Evolutionary conservation across 2,888 invertebrate genomes (phyloP).

Genomic region (Megaustenia siamemsis): DNA sequence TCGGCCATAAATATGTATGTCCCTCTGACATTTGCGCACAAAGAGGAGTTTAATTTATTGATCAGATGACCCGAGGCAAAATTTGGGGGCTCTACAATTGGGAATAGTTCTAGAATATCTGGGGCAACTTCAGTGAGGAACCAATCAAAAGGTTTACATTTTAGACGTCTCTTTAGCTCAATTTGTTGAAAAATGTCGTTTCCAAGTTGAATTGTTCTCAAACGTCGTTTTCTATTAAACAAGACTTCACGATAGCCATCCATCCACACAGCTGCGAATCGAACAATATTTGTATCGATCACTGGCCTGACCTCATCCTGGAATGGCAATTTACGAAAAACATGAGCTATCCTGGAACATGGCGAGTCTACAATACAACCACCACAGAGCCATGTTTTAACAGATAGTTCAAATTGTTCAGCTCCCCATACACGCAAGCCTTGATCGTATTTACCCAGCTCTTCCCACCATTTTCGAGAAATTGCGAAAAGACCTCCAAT

Average conservation of each 20-base stretch:
- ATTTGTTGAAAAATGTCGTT: slow-evolving; percentile 29
- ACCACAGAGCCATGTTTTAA: slow-evolving; percentile 83
- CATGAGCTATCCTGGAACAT: slow-evolving; percentile 63
- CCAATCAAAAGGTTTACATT: slow-evolving; percentile 43
- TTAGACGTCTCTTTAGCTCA: slow-evolving; percentile 12
- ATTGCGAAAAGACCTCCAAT: slow-evolving; percentile 97
- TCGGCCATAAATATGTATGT: not conserved
- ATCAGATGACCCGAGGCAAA: not conserved
- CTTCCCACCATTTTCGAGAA: slow-evolving; percentile 93
- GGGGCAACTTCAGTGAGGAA: slow-evolving; percentile 24
- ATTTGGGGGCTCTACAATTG: not conserved
- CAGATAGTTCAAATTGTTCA: slow-evolving; percentile 94
- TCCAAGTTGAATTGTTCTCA: slow-evolving; percentile 3
- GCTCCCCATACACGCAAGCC: slow-evolving; percentile 99
- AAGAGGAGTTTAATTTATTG: not conserved
- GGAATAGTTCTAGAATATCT: slow-evolving; percentile 17
- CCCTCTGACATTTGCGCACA: not conserved
- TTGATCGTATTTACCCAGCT: slow-evolving; percentile 96
- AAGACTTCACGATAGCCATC: slow-evolving; percentile 35
- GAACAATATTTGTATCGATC: not conserved
- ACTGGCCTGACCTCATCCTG: not conserved
- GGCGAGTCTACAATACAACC: slow-evolving; percentile 60
- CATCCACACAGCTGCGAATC: slow-evolving; percentile 39
- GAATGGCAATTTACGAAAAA: slow-evolving; percentile 22
- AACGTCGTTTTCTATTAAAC: not conserved